Evolutionary conservation across 2,888 invertebrate genomes (phyloP), one percentile per base, ranked within the genome.

Genomic region (Deilephila porcellus): DNA sequence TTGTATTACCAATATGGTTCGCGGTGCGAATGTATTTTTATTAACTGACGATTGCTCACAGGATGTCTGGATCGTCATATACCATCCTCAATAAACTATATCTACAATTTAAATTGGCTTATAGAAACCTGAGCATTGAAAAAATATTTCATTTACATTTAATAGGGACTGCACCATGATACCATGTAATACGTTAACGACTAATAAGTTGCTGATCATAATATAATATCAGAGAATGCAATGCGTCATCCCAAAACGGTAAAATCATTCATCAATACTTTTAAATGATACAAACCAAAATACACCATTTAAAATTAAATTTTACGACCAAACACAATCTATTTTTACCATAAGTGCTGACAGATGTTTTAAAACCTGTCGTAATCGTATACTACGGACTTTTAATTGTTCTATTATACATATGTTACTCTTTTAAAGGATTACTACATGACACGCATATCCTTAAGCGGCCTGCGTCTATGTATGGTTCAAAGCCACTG

Each of bases 61-160:
- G 88, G 88, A 89, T 88, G 88, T 86, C 86, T 86, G 82, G 83
- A 86, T 86, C 82, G 83, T 80, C 78, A 81, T 82, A 79, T 81
- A 80, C 77, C 82, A 82, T 86, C 85, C 85, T 85, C 84, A 85
- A 83, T 88, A 85, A 84, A 83, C 78, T 56, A 17, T 56, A 32
- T 53, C 64, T 64, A 56, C 37, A 56, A 34, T 64, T 62, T 64
- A 63, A 64, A 64, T 37, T 14, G 37, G 4, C 64, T 37, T 45
- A 37, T 52, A 52, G 14, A 52, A 52, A n/a, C 56, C n/a, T n/a
- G 17, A 4, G 56, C n/a, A 6, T 56, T 56, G 56, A 56, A 19
- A 56, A 56, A 52, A 14, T 8, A 17, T 17, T 56, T 56, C n/a
- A 56, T 56, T 17, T 56, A 6, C 17, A 56, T 19, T 53, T 53